Evolutionary conservation across 2,888 invertebrate species (phyloP).

Genomic region (Altica lythri): DNA sequence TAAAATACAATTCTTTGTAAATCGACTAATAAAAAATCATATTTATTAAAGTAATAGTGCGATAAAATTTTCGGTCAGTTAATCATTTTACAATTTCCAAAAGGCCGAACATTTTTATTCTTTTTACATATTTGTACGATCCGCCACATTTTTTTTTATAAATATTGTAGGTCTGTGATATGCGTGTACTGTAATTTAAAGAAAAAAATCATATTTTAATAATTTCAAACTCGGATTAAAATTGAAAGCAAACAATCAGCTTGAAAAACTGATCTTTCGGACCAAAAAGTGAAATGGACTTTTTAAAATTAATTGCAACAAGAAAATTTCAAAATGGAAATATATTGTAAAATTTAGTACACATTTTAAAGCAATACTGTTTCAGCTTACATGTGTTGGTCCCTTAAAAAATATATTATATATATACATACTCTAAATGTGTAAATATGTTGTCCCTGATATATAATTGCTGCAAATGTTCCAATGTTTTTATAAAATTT

Average conservation of each 20-base stretch:
- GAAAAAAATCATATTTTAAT: slow-evolving; percentile 49
- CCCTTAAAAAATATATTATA: slow-evolving; percentile 48
- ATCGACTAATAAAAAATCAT: no score
- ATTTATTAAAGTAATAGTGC: no score
- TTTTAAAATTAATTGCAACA: slow-evolving; percentile 32
- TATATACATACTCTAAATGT: slow-evolving; percentile 29
- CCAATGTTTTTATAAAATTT: no score
- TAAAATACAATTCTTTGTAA: no score
- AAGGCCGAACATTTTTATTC: no score
- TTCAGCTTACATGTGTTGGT: slow-evolving; percentile 56
- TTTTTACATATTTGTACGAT: no score
- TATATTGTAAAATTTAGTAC: slow-evolving; percentile 49
- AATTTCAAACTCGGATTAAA: slow-evolving; percentile 42
- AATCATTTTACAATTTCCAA: no score
- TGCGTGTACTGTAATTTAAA: slow-evolving; percentile 55
- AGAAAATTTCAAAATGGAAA: slow-evolving; percentile 29
- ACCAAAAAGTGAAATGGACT: slow-evolving; percentile 56
- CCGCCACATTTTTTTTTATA: slow-evolving; percentile 39
- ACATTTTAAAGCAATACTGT: slow-evolving; percentile 57
- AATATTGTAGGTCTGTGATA: slow-evolving; percentile 60
- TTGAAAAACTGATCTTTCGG: slow-evolving; percentile 50
- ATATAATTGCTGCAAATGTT: slow-evolving; percentile 9
- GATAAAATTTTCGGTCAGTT: no score
- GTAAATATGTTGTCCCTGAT: slow-evolving; percentile 17
- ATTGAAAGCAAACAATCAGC: slow-evolving; percentile 50